Evolutionary conservation across 2,797 vertebrate genomes (phyloP).

Genomic region (Artibeus jamaicensis): DNA sequence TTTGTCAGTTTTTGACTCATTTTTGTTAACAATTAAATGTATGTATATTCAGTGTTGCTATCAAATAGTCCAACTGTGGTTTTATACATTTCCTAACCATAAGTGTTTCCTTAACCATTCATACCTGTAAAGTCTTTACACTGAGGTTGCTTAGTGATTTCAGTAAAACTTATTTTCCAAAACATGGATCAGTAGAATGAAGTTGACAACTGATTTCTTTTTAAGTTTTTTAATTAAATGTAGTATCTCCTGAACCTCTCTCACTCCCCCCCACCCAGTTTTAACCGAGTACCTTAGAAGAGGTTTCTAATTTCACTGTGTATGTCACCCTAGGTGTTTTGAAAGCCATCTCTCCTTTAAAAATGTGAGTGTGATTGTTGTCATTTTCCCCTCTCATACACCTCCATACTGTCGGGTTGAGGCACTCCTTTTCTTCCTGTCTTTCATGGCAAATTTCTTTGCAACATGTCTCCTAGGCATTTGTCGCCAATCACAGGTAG

Average conservation of each 20-base stretch:
- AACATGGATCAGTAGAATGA: slow-evolving; percentile 14
- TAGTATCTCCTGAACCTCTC: background rate
- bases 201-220: background rate
- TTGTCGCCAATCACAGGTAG: background rate
- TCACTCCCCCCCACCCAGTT: background rate
- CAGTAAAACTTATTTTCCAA: slow-evolving; percentile 37
- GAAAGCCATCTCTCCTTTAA: background rate
- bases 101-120: slow-evolving; percentile 7
- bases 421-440: background rate
- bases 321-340: background rate
- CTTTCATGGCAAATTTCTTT: background rate
- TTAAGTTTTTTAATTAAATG: background rate
- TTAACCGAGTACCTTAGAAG: background rate
- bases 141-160: slow-evolving; percentile 3
- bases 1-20: slow-evolving; percentile 1
- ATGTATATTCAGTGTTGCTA: background rate
- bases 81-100: slow-evolving; percentile 26
- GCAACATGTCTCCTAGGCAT: background rate
- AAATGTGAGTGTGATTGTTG: background rate
- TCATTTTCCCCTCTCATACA: background rate
- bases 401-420: background rate
- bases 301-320: slow-evolving; percentile 13
- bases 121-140: background rate
- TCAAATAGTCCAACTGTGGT: background rate
- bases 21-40: slow-evolving; percentile 26